Conservation (phyloP, 2,888 invertebrate species). For the Nephrotoma appendiculata region DNA sequence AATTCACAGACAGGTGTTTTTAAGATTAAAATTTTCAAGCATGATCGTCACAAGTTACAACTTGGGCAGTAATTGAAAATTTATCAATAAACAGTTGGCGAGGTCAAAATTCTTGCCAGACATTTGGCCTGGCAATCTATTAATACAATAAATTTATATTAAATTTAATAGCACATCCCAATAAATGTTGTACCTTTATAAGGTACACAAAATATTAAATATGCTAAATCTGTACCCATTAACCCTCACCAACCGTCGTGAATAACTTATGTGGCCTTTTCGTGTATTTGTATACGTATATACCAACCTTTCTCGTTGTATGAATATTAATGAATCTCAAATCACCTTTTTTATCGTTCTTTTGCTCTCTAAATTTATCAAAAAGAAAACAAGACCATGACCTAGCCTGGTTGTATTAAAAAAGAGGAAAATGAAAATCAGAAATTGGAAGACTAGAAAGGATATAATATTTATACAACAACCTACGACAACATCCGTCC, state of each 20-base stretch:
- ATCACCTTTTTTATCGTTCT: background rate
- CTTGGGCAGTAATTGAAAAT: no score
- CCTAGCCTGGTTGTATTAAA: background rate
- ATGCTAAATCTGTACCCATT: background rate
- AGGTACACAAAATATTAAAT: background rate
- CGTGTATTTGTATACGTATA: background rate
- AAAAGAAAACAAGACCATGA: background rate
- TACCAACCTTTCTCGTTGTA: background rate
- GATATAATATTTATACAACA: background rate
- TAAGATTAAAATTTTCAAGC: no score
- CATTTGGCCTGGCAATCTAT: no score
- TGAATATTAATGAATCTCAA: background rate
- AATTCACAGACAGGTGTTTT: no score
- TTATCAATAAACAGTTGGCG: no score
- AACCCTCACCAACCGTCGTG: background rate
- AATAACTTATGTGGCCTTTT: background rate
- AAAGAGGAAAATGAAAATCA: background rate
- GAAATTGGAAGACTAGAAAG: background rate
- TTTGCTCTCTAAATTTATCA: background rate
- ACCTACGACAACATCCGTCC: background rate
- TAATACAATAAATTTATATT: background rate
- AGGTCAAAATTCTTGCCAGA: no score
- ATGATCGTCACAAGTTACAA: no score
- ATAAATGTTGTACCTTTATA: background rate
- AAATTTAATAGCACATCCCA: background rate